Evolutionary conservation across 2,113 vertebrate genomes (phyloP).

Genomic region (Sisor rabdophorus): DNA sequence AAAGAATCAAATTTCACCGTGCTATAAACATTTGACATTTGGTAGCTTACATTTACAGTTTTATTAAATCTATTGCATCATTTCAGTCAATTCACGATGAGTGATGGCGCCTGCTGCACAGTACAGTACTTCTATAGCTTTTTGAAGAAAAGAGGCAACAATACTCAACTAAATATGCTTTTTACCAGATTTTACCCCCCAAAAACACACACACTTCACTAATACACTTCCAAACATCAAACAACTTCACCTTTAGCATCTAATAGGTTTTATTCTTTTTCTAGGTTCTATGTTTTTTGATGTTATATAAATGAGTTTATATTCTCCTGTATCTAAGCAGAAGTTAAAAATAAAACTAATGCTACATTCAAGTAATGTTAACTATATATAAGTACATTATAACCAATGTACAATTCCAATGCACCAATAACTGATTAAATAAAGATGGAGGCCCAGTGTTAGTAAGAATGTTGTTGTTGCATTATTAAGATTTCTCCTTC

Average conservation of each 20-base stretch:
- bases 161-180: slow-evolving; percentile 39
- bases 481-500: no score
- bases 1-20: no score
- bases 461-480: no score
- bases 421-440: no score
- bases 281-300: slow-evolving; percentile 5
- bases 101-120: slow-evolving; percentile 34
- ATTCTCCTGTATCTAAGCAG: neutral
- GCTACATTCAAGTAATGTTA: neutral
- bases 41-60: neutral
- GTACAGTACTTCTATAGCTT: slow-evolving; percentile 43
- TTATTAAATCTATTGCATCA: neutral
- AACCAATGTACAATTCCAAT: no score
- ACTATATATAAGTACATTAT: no score
- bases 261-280: neutral
- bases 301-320: slow-evolving; percentile 14
- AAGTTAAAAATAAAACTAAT: neutral
- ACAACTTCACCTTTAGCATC: slow-evolving; percentile 18
- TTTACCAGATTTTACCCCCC: slow-evolving; percentile 22
- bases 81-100: slow-evolving; percentile 1
- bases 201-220: slow-evolving; percentile 3
- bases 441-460: no score
- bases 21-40: no score
- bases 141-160: slow-evolving; percentile 32
- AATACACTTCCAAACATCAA: slow-evolving; percentile 32